Conservation (phyloP, 2,888 invertebrate species). For the Euspilapteryx auroguttella region DNA sequence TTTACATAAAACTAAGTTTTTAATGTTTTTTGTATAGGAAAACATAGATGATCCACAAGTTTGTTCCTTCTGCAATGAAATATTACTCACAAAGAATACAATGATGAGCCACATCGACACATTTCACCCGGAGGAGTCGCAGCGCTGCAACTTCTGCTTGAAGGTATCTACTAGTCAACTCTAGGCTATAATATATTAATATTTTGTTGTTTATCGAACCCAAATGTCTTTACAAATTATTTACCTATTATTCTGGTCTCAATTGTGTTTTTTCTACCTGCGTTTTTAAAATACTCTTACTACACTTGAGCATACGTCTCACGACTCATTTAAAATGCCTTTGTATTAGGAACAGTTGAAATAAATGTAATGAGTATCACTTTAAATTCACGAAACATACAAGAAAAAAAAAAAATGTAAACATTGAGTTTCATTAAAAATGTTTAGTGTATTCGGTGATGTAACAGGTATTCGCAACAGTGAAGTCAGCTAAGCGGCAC, state of each 20-base stretch:
- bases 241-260: background rate
- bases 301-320: too few species aligned
- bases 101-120: slow-evolving; percentile 30
- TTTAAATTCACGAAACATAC: background rate
- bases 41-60: slow-evolving; percentile 17
- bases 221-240: too few species aligned
- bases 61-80: slow-evolving; percentile 30
- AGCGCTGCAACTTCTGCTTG: slow-evolving; percentile 51
- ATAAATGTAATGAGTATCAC: too few species aligned
- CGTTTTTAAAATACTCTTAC: too few species aligned
- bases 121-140: slow-evolving; percentile 48
- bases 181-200: background rate
- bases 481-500: slow-evolving; percentile 52
- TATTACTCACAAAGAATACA: slow-evolving; percentile 27
- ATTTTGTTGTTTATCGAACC: background rate
- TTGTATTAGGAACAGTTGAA: too few species aligned
- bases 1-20: background rate
- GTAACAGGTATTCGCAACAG: slow-evolving; percentile 38
- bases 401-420: background rate
- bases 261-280: too few species aligned
- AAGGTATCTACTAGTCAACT: slow-evolving; percentile 22
- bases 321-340: too few species aligned
- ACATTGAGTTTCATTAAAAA: background rate
- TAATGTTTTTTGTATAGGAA: slow-evolving; percentile 13
- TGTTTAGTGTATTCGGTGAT: background rate